These are phyloP conservation scores for Crocuta crocuta DNA, from an alignment of 2,113 vertebrate species.

Conservation along the genomic window DNA sequence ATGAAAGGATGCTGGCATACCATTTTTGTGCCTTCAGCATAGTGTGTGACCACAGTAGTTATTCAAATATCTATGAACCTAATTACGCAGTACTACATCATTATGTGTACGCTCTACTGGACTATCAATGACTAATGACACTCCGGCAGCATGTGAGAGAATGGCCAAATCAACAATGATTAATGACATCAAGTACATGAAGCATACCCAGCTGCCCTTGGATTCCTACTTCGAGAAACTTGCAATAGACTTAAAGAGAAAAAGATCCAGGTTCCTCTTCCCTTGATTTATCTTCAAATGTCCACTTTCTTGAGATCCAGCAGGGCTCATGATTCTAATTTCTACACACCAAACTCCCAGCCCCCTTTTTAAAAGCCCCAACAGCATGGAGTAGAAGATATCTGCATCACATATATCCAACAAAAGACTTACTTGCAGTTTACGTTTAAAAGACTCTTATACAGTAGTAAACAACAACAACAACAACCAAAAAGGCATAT, in stretches of 20 bases:
- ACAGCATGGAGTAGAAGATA: not conserved
- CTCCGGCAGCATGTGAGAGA: not conserved
- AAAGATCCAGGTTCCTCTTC: not conserved
- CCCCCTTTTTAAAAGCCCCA: not conserved
- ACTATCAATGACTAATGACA: not conserved
- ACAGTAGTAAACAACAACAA: not conserved
- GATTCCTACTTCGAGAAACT: conserved; percentile 1
- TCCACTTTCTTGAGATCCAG: not conserved
- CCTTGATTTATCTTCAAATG: not conserved
- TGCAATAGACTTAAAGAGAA: not conserved
- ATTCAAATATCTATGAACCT: not conserved
- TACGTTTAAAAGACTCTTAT: not conserved
- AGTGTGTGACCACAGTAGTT: not conserved
- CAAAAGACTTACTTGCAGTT: not conserved
- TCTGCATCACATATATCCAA: not conserved
- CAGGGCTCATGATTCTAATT: not conserved
- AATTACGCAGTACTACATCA: not conserved
- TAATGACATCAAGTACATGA: not conserved
- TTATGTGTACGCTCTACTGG: not conserved
- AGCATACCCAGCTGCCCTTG: not conserved
- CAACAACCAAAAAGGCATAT: not conserved
- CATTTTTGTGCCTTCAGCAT: not conserved
- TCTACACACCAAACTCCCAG: not conserved
- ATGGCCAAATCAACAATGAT: not conserved
- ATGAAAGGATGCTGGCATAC: not conserved